phyloP scores from a whole-genome alignment of 2,113 vertebrate species.

The Addax nasomaculatus region DNA sequence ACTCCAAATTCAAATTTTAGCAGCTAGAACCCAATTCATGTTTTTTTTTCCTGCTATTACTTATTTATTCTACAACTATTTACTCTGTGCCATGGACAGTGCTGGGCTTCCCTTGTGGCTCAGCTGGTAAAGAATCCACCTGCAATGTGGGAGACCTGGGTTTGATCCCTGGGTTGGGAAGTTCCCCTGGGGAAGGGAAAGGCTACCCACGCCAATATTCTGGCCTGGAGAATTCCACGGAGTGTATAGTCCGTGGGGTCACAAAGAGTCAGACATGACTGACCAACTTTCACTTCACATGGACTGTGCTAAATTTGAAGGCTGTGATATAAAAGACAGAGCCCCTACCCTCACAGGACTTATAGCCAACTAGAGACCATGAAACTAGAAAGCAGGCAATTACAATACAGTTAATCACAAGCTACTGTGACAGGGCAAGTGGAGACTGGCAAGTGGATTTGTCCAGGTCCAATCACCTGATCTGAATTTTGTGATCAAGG shows the following conservation, averaged over 20 bases:
- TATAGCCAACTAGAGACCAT: background rate
- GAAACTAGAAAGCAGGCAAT: background rate
- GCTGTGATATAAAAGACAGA: background rate
- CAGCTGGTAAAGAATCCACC: background rate
- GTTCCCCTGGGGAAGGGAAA: background rate
- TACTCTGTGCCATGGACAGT: background rate
- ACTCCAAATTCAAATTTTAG: slow-evolving; percentile 1
- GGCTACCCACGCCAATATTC: background rate
- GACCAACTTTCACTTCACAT: background rate
- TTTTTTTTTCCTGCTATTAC: background rate
- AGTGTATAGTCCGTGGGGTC: background rate
- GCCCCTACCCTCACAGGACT: background rate
- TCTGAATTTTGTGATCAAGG: background rate
- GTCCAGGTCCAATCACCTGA: background rate
- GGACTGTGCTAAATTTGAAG: background rate
- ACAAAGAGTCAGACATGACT: background rate
- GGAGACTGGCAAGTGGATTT: background rate
- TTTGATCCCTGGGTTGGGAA: background rate
- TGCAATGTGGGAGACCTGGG: background rate
- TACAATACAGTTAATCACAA: background rate
- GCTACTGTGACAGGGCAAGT: background rate
- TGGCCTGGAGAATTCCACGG: background rate
- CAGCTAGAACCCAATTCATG: background rate
- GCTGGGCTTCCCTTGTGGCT: background rate
- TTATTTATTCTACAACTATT: slow-evolving; percentile 14